These are phyloP conservation scores for Ictidomys tridecemlineatus DNA, from an alignment of 2,113 vertebrate species.

Conservation along the genomic window DNA sequence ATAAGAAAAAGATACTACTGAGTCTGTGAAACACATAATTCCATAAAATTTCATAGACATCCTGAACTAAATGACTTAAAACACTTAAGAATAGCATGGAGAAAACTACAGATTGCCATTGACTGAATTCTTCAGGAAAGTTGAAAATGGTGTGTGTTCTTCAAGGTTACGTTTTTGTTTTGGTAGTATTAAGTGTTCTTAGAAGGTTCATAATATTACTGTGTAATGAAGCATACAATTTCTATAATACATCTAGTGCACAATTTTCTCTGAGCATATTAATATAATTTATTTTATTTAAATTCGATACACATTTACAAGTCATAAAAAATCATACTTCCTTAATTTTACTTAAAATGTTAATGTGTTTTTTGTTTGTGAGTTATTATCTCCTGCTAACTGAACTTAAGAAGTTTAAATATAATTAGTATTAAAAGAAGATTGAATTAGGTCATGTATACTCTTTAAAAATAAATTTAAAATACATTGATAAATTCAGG, in stretches of 20 bases:
- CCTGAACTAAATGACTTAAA: slow-evolving; percentile 4
- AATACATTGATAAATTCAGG: neutral
- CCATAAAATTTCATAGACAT: neutral
- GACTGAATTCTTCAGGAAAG: neutral
- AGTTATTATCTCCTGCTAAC: neutral
- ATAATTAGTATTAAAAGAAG: neutral
- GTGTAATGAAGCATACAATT: neutral
- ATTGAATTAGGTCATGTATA: neutral
- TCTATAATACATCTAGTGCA: neutral
- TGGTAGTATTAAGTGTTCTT: neutral
- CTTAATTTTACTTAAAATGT: slow-evolving; percentile 21
- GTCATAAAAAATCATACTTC: slow-evolving; percentile 41
- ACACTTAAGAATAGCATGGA: slow-evolving; percentile 2
- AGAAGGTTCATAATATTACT: neutral
- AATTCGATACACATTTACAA: neutral
- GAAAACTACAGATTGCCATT: neutral
- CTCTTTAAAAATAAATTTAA: slow-evolving; percentile 27
- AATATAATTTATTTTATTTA: slow-evolving; percentile 38
- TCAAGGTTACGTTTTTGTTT: neutral
- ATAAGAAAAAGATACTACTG: neutral
- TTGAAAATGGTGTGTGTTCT: neutral
- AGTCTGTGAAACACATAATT: neutral
- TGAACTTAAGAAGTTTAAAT: slow-evolving; percentile 36
- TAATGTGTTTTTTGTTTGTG: neutral
- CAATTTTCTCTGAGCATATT: neutral